Evolutionary conservation across 1,140 invertebrate genomes (phyloP), one percentile per base, ranked within the genome.

Genomic region (Thaumatotibia leucotreta): DNA sequence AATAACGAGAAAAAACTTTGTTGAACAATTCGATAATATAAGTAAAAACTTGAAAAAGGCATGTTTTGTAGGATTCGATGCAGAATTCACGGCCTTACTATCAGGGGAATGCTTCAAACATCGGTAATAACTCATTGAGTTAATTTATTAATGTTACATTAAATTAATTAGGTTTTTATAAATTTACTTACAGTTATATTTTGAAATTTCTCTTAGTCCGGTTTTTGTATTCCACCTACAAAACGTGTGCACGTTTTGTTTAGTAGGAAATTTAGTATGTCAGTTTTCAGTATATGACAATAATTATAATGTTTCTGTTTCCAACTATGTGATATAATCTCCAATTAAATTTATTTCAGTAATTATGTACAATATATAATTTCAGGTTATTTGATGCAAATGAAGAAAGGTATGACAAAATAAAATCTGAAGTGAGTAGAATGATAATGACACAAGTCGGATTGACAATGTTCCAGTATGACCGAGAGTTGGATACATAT

Each of bases 301-400:
- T n/a, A n/a, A n/a, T n/a, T n/a, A 31, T 31, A 31, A 31, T 8
- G 0, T 4, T n/a, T 4, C n/a, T 14, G n/a, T 2, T 35, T 14
- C 33, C 33, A n/a, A 35, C 33, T 35, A 35, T 4, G 14, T n/a
- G n/a, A n/a, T n/a, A n/a, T n/a, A 32, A 4, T 49, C 45, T 20
- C 14, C 22, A 58, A 58, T 24, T 9, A 31, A n/a, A 24, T 11
- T 14, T 39, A 45, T 70, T 65, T 17, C 50, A 67, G 11, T 9
- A 39, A 24, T 39, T 67, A 66, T n/a, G 11, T 29, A 32, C 6
- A 29, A 64, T 52, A 70, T 75, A 73, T 70, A 75, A 67, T 93
- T 94, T 71, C 85, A 96, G 95, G 74, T 86, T 96, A 62, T 96
- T 96, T 90, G 95, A 96, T 77, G 91, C 92, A 1, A 87, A 92